Conservation (phyloP, 2,888 invertebrate species). For the Rutpela maculata region DNA sequence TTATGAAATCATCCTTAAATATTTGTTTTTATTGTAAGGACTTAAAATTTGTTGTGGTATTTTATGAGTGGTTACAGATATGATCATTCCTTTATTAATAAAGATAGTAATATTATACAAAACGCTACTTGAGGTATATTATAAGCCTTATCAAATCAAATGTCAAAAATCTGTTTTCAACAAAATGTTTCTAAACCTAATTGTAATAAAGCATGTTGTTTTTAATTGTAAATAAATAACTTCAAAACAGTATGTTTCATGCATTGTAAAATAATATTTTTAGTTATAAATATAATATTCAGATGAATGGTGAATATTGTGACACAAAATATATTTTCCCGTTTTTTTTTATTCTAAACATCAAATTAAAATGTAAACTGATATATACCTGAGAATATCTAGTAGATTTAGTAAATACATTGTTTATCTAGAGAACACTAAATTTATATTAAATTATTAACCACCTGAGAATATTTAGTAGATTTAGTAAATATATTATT, state of each 20-base stretch:
- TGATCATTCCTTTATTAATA: not conserved
- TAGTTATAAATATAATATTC: no score
- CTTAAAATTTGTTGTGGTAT: not conserved
- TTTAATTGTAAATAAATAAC: not conserved
- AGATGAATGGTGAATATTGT: no score
- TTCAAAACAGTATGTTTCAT: not conserved
- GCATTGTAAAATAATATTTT: no score
- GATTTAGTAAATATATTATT: not conserved
- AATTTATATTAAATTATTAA: not conserved
- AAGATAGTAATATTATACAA: not conserved
- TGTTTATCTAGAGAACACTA: not conserved
- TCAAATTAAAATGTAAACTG: no score
- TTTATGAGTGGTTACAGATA: not conserved
- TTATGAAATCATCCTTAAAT: not conserved
- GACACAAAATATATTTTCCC: no score
- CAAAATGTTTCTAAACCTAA: no score
- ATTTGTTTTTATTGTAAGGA: not conserved
- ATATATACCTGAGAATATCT: not conserved
- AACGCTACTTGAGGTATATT: no score
- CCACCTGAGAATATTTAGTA: not conserved
- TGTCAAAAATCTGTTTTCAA: no score
- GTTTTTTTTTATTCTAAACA: no score
- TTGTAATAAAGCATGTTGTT: not conserved
- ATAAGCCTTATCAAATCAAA: no score
- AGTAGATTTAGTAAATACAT: not conserved